Base-by-base conservation (phyloP, 2,113 vertebrate genomes). In the Pogona vitticeps region DNA sequence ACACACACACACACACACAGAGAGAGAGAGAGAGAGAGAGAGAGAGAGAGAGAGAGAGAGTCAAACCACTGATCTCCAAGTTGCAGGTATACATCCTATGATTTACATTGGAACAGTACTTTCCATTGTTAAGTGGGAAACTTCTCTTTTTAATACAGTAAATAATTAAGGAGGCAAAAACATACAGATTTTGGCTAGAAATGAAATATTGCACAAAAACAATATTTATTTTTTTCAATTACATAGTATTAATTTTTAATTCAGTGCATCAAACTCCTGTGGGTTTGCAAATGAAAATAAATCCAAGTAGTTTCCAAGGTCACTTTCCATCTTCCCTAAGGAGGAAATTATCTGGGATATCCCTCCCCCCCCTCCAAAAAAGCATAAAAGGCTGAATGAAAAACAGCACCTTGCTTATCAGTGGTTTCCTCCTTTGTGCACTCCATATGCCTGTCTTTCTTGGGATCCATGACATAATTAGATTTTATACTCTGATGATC, bases 111-210 rank as follows among this genome's bases (percentile, higher is more conserved):
- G 65, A 38, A 40, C 88, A 90, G 42, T 12, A 52, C 85, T 10
- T 88, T 92, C 87, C 81, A 90, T 68, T 72, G n/a, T 90, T 76
- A 26, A 17, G 38, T 87, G 82, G 84, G 78, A 80, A 80, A 86
- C 84, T 90, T 91, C 83, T 67, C 82, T 86, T 93, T 93, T 93
- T 90, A 91, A 87, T 73, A 91, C 79, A 28, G 68, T 92, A 85
- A 91, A 94, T 56, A 82, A 76, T 58, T 82, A 28, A 84, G 81
- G 46, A 92, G 87, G 38, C 76, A 86, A 80, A n/a, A 90, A 85
- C 91, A 89, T 79, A 86, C 88, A 88, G 87, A 88, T 90, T 92
- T 92, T 88, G 94, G 92, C 91, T 93, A 90, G 90, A 93, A 93
- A 87, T 42, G 86, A 92, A 91, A 88, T 89, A 86, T 72, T 89